A percentile compares a stretch with the other conserved stretches of the same genome.
These are phyloP conservation scores for Drosophila rellima DNA, from an alignment of 2,888 invertebrate genomes.

Conservation along the genomic window DNA sequence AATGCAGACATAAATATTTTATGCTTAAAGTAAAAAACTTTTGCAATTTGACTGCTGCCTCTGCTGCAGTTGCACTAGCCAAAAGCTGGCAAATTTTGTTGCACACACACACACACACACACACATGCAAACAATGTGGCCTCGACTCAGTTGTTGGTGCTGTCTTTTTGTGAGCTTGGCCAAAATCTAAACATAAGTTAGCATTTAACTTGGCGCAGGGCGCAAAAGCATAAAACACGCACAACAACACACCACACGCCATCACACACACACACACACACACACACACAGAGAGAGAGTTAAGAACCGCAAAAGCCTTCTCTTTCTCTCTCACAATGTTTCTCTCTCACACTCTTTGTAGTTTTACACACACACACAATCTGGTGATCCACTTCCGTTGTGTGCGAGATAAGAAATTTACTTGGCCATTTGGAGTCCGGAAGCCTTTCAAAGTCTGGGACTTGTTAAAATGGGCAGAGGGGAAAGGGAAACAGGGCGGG, in stretches of 20 bases:
- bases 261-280: conserved; percentile 26
- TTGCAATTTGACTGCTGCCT: conserved; percentile 74
- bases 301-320: conserved; percentile 36
- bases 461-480: background rate
- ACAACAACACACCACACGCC: conserved; percentile 56
- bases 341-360: background rate
- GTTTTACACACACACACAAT: conserved; percentile 50
- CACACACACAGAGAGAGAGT: conserved; percentile 23
- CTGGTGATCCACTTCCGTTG: conserved; percentile 63
- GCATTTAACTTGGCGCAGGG: conserved; percentile 77
- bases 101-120: conserved; percentile 40
- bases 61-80: conserved; percentile 61
- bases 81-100: conserved; percentile 54
- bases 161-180: conserved; percentile 52
- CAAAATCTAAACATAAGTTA: conserved; percentile 78
- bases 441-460: conserved; percentile 35
- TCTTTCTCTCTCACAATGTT: conserved; percentile 5
- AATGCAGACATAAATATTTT: conserved; percentile 80
- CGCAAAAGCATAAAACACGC: conserved; percentile 76
- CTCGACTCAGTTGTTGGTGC: conserved; percentile 54
- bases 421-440: conserved; percentile 52
- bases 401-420: conserved; percentile 57
- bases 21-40: conserved; percentile 79
- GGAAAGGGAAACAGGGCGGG: background rate
- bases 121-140: conserved; percentile 53